phyloP scores from a whole-genome alignment of 2,113 vertebrate genomes.

The Dunckerocampus dactyliophorus region DNA sequence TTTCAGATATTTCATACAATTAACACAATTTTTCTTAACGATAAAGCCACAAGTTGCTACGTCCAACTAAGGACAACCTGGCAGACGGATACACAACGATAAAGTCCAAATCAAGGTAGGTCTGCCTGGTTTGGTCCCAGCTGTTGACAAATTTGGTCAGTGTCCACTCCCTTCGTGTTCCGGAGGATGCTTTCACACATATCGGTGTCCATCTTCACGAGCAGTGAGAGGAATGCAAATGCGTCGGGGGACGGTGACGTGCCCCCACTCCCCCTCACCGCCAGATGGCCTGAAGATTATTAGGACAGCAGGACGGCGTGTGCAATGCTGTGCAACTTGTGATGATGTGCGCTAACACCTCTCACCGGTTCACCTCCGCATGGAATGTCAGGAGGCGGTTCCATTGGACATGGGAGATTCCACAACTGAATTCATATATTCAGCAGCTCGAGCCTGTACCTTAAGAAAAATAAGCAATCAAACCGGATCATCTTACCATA shows the following conservation, averaged over 20 bases:
- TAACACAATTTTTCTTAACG: too few relatives aligned
- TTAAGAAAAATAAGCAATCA: too few relatives aligned
- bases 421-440: background rate
- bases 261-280: slow-evolving; percentile 19
- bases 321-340: slow-evolving; percentile 42
- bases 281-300: slow-evolving; percentile 62
- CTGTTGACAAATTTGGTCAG: slow-evolving; percentile 30
- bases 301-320: slow-evolving; percentile 56
- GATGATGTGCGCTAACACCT: slow-evolving; percentile 48
- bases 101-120: slow-evolving; percentile 25
- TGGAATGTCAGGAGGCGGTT: slow-evolving; percentile 41
- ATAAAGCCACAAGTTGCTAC: too few relatives aligned
- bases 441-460: too few relatives aligned
- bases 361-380: slow-evolving; percentile 31
- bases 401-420: slow-evolving; percentile 10
- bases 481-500: too few relatives aligned
- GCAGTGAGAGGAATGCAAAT: slow-evolving; percentile 51
- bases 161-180: slow-evolving; percentile 43
- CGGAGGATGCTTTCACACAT: slow-evolving; percentile 29
- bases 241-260: slow-evolving; percentile 38
- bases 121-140: slow-evolving; percentile 29
- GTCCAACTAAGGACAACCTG: too few relatives aligned
- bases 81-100: background rate
- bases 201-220: slow-evolving; percentile 14
- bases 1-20: too few relatives aligned